Evolutionary conservation across 2,797 vertebrate genomes (phyloP), one percentile per base, ranked within the genome.

Genomic region (Mastacembelus armatus): DNA sequence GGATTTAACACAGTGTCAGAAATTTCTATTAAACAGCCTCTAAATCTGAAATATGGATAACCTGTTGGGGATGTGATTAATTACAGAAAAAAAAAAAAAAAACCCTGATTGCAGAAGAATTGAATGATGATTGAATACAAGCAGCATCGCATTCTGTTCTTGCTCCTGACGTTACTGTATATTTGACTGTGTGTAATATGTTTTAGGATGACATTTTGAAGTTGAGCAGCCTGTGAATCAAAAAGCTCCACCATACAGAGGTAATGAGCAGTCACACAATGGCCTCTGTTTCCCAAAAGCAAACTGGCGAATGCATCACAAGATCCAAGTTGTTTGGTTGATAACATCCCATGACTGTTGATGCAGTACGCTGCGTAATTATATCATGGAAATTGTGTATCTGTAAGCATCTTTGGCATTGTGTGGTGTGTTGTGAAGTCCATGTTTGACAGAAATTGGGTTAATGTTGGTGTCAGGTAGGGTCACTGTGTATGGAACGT

Each of bases 281-380:
- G 0, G 47, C 48, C 21, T 61, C 50, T 60, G 38, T 43, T 33
- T 40, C 60, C 21, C 5, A 19, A 26, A 22, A 14, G 15, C 22
- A 27, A 2, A 38, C 30, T 8, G 39, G 12, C 35, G 54, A 68
- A 44, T 11, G 68, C 0, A 65, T 80, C 71, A 80, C 42, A 10
- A 69, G 56, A 72, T 75, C n/a, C 42, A 48, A 29, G 52, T 30
- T 52, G 42, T 71, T 66, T 54, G 44, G 15, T 60, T 5, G 51
- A 61, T 26, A 42, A 61, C 59, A 52, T 75, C 66, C 22, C 26
- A 16, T 63, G 68, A 58, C 52, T 2, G 5, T 12, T 49, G 50
- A 45, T 10, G 16, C 65, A 36, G 57, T 32, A 18, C 50, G 7
- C 47, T 40, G 54, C 11, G 43, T 62, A 48, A 71, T 71, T 45